Base-by-base conservation (phyloP, 1,140 invertebrate genomes). In the Ips typographus region DNA sequence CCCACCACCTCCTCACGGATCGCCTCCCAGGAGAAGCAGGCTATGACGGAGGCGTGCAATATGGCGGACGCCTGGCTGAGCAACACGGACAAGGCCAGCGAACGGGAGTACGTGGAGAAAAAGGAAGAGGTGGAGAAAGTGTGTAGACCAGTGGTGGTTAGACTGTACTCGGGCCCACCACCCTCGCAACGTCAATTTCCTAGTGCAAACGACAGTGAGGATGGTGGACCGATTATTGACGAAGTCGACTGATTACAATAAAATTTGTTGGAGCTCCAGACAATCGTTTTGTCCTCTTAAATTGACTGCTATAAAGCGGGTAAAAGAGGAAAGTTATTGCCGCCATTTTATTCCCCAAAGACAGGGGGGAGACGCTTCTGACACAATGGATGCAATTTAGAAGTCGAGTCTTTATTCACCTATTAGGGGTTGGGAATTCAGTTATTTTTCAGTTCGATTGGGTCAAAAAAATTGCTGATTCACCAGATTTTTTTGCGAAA, bases 151-250 rank as follows among this genome's bases (percentile, higher is more conserved):
- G 79, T 84, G 22, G 79, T 87, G 64, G 79, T 77, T 4, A 84
- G 83, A 67, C 65, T 87, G 39, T 83, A 86, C 70, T 74, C 67
- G 62, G 53, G 51, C 44, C 43, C 67, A 39, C 53, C 65, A 57
- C 53, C 68, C 5, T 4, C 37, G 22, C 72, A 73, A 37, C 75
- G 78, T 49, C 51, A 73, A 2, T 77, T 79, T 58, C 71, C 37
- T 87, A 90, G 70, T 84, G 66, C 59, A 4, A 59, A 71, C 53
- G 78, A 78, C 60, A 22, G 22, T 22, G 87, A 87, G 22, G 65
- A 69, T 62, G 79, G 78, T 56, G 88, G 87, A 57, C 87, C 88
- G 38, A 88, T 86, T 4, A 88, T 90, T 72, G 88, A 90, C 74
- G 88, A 90, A 82, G 87, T 89, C 37, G 89, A 90, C 78, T 90